These are phyloP conservation scores for Drosophila pseudoobscura DNA, from an alignment of 1,140 invertebrate genomes.

Conservation along the genomic window DNA sequence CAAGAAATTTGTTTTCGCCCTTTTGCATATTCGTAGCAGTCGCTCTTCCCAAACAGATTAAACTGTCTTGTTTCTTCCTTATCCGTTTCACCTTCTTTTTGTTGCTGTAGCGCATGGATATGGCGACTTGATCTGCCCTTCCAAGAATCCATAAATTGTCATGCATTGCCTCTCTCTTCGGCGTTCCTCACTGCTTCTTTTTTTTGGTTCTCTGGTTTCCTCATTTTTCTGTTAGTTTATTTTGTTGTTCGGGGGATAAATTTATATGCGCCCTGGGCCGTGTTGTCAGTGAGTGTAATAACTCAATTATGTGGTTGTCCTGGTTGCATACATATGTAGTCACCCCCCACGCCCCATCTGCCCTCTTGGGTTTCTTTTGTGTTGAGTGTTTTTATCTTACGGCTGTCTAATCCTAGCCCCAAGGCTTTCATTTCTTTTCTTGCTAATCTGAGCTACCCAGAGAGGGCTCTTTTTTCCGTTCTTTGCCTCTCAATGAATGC, in stretches of 20 bases:
- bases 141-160: constrained; percentile 40
- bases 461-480: too few relatives aligned
- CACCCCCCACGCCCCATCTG: constrained; percentile 6
- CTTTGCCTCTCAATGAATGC: background rate
- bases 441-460: too few relatives aligned
- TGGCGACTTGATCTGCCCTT: constrained; percentile 32
- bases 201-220: constrained; percentile 30
- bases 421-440: background rate
- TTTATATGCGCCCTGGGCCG: constrained; percentile 33
- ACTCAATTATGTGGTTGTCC: constrained; percentile 71
- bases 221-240: constrained; percentile 22
- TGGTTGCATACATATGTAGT: constrained; percentile 48
- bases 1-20: background rate
- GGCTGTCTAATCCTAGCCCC: constrained; percentile 2
- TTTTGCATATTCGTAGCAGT: background rate
- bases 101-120: constrained; percentile 21
- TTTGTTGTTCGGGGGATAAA: constrained; percentile 32
- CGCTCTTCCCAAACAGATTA: background rate
- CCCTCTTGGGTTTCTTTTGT: constrained; percentile 16
- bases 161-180: constrained; percentile 18
- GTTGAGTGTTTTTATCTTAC: constrained; percentile 21
- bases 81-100: constrained; percentile 3
- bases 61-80: background rate
- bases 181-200: constrained; percentile 1
- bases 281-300: constrained; percentile 59